Percentiles rank a stretch among this genome's conserved stretches.
Evolutionary conservation across 2,113 vertebrate species (phyloP).

Genomic region (Coracopsis vasa): DNA sequence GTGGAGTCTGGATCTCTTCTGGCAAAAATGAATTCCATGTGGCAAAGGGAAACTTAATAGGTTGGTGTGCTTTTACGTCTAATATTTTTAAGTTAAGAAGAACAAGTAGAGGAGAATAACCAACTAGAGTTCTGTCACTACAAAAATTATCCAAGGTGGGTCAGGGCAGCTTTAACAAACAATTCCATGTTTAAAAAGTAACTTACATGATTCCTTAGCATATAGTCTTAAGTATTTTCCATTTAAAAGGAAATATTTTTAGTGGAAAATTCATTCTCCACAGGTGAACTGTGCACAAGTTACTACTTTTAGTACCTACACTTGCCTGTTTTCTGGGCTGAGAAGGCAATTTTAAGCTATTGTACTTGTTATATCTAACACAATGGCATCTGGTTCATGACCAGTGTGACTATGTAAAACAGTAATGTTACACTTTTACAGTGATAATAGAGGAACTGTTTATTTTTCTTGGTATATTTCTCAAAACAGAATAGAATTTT

Average conservation of each 20-base stretch:
- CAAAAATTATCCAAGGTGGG: background rate
- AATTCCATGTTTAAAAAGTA: background rate
- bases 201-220: background rate
- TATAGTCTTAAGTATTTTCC: background rate
- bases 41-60: slow-evolving; percentile 88
- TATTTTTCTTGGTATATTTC: background rate
- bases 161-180: background rate
- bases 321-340: background rate
- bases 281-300: background rate
- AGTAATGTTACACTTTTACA: background rate
- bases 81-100: background rate
- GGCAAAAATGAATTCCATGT: slow-evolving; percentile 94
- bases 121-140: background rate
- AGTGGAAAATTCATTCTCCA: background rate
- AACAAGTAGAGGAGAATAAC: background rate
- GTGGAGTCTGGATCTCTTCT: slow-evolving; percentile 93
- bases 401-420: background rate
- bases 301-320: background rate
- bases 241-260: background rate
- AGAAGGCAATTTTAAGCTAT: background rate
- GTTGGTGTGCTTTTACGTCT: slow-evolving; percentile 66
- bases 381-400: background rate
- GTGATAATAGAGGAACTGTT: background rate
- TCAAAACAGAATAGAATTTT: background rate
- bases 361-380: background rate